A percentile compares a stretch with the other conserved stretches of the same genome.
phyloP scores from a whole-genome alignment of 2,113 vertebrate species.

The Callaeas wilsoni region DNA sequence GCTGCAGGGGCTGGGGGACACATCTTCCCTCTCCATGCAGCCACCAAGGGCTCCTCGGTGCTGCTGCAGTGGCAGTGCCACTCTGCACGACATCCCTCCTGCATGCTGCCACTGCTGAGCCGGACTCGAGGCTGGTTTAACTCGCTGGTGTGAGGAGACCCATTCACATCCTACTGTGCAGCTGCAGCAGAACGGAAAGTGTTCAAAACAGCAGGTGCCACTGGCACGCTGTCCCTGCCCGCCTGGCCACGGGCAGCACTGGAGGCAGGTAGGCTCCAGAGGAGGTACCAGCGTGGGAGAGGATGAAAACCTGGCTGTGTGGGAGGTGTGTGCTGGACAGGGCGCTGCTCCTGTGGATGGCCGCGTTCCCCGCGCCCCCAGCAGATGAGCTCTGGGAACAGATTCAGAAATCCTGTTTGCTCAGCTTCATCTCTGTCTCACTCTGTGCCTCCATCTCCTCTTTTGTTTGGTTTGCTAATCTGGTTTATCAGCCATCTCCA shows the following conservation, averaged over 20 bases:
- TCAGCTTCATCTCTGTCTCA: background rate
- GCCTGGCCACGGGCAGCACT: too few relatives aligned
- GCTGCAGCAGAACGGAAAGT: background rate
- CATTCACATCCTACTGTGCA: background rate
- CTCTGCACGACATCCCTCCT: background rate
- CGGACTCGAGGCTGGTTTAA: background rate
- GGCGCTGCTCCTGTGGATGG: background rate
- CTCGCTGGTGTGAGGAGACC: background rate
- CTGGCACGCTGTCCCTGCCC: background rate
- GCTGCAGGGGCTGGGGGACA: background rate
- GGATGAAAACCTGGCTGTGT: background rate
- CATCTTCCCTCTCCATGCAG: background rate
- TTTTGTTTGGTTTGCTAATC: background rate
- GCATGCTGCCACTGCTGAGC: background rate
- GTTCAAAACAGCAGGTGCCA: background rate
- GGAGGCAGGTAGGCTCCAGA: background rate
- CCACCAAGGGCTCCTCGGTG: background rate
- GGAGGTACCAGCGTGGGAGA: background rate
- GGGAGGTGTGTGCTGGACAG: background rate
- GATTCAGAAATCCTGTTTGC: background rate
- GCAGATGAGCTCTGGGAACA: background rate
- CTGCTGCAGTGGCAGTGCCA: rapidly evolving
- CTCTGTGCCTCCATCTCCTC: background rate
- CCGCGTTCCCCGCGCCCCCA: rapidly evolving
- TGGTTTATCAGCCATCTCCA: background rate